Evolutionary conservation across 2,888 invertebrate genomes (phyloP), one percentile per base, ranked within the genome.

Genomic region (Temnothorax rugatulus): DNA sequence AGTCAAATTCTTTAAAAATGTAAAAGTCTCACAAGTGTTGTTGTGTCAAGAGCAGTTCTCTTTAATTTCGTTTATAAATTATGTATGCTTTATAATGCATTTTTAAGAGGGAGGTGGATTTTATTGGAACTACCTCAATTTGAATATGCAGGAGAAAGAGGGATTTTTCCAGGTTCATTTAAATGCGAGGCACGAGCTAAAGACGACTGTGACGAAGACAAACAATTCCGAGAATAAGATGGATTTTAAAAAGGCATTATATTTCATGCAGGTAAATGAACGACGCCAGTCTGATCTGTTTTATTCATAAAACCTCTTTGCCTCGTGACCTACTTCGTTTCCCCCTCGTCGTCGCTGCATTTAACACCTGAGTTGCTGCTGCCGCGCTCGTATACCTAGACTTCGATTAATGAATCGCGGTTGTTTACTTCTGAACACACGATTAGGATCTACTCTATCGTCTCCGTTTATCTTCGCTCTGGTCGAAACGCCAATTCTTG

Each of bases 301-400:
- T 87, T 84, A 88, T 81, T 83, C 84, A 73, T 83, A 83, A 73
- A 86, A 88, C 69, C 81, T 88, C 81, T 82, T 84, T 83, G 82
- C 77, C 83, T 25, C 63, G 21, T 86, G 88, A 89, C 88, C 89
- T 59, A 90, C 54, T 87, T 90, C 66, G 38, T 38, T 68, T 82
- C 85, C 84, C 85, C 75, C 29, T 29, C 29, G 29, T 85, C 79
- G 86, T 66, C 41, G 44, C 69, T 83, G 63, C 83, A 83, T 90
- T 86, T 89, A 87, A 89, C 88, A 89, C 86, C 88, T 82, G 87
- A 88, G 82, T 87, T 87, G 64, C 50, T 15, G 82, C 50, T 15
- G 82, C 63, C 29, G 68, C 73, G 66, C 59, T 82, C 71, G 15
- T 29, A 59, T 29, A 59, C 15, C 85, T 83, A 79, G 77, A 84